These are phyloP conservation scores for Zaprionus nigranus DNA, from an alignment of 1,140 invertebrate genomes.

Conservation along the genomic window DNA sequence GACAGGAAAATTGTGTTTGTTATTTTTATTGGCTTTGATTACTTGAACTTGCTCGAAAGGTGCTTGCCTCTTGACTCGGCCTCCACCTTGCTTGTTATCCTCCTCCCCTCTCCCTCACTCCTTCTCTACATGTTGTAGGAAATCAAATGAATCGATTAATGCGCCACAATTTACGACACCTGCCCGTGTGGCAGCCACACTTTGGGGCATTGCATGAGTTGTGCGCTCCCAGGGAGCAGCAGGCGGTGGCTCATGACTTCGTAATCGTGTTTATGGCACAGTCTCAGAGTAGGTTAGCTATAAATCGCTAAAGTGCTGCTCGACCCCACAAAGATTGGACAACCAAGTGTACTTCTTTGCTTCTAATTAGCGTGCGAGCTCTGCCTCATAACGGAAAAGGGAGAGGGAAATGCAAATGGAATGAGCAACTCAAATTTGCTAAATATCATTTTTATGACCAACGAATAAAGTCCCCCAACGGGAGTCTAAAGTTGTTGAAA, in stretches of 20 bases:
- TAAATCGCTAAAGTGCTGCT: slow-evolving; percentile 14
- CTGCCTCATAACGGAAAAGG: neutral
- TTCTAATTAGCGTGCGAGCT: neutral
- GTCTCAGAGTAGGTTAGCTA: slow-evolving; percentile 1
- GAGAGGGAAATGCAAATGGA: neutral
- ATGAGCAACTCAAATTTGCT: neutral
- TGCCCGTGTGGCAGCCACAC: slow-evolving; percentile 22
- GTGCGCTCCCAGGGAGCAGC: neutral
- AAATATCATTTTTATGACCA: neutral
- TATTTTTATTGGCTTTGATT: slow-evolving; percentile 68
- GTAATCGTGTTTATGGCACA: slow-evolving; percentile 20
- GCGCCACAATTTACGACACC: slow-evolving; percentile 41
- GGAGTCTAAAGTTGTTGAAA: neutral
- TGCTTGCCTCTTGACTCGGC: slow-evolving; percentile 24
- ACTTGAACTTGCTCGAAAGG: slow-evolving; percentile 57
- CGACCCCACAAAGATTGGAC: neutral
- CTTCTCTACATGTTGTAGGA: neutral
- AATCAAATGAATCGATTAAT: slow-evolving; percentile 48
- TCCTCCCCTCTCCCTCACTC: neutral
- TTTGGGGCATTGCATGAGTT: slow-evolving; percentile 30
- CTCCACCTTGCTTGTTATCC: neutral
- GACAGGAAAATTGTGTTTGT: slow-evolving; percentile 52
- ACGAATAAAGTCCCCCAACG: neutral
- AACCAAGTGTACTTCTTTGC: neutral
- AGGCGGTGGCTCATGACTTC: slow-evolving; percentile 20